Base-by-base conservation (phyloP, 2,888 invertebrate species). In the Eueremaeus valkanovi region DNA sequence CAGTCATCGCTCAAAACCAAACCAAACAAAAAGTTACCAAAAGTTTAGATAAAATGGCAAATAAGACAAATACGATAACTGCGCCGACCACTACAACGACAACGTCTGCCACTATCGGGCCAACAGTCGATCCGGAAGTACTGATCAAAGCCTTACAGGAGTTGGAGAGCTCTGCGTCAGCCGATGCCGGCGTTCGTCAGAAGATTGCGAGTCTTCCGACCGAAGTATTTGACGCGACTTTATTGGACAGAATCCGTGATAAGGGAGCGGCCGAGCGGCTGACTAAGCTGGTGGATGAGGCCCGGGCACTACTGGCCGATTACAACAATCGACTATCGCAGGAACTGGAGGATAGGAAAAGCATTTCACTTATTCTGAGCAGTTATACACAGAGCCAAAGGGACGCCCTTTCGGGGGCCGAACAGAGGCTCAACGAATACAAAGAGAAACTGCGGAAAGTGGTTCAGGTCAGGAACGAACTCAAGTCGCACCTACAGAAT, bases 151-250 rank as follows among this genome's bases (percentile, higher is more conserved):
- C 89, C 77, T 81, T 88, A 78, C 86, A 91, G 84, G 93, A 93
- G 80, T 86, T 97, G 81, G 97, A 97, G 84, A 93, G 93, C 81
- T 93, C 95, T 76, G 95, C 97, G 1, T 96, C 96, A 0, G 92
- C 94, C 81, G 97, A 97, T 86, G 96, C 95, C 78, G 89, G 89
- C 0, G 92, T 95, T 0, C 86, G 97, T 79, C 94, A 96, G 83
- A 89, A 91, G 82, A 97, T 97, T 80, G 95, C 96, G 0, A 93
- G 92, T 76, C 86, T 97, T 73, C 97, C 97, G 0, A 91, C 92
- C 72, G 95, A 95, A 86, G 94, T 97, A 3, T 95, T 95, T 0
- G 95, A 97, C 87, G 89, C 93, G 5, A 89, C 90, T 80, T 88
- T 92, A 81, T 87, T 97, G 76, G 88, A 90, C 79, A 94, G 94